Base-by-base conservation (phyloP, 2,113 vertebrate species). In the Budorcas taxicolor region DNA sequence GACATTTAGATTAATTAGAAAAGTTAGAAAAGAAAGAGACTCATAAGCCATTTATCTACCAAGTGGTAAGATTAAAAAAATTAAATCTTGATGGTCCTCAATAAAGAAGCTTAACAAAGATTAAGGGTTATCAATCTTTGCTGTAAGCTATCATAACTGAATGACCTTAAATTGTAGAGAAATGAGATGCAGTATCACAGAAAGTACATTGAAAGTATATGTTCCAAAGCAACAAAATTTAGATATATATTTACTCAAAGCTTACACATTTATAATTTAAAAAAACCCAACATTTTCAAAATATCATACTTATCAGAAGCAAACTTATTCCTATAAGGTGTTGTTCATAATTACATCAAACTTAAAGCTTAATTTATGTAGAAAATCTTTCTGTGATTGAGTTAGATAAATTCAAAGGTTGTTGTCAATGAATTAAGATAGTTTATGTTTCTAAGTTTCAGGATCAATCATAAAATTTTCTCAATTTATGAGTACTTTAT, bases 1-100 rank as follows among this genome's bases (percentile, higher is more conserved):
- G 97, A 87, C 94, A 98, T 97, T 97, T 90, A 96, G 53, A 98
- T 98, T 98, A 98, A 98, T 98, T 98, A 95, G 64, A 97, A 97
- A 98, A 98, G 80, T 95, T 97, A 31, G 10, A 74, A 94, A 74
- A 94, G 81, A 97, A 96, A 87, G 0, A 0, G 6, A 12, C 3
- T 97, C 80, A 87, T 87, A 94, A 98, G 47, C 85, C 95, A 91
- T 96, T 94, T 97, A 98, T 97, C 85, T 98, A 97, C 31, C 58
- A 13, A 53, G 71, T 74, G 96, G 7, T 95, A 97, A 97, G 86
- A 89, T 97, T 96, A 2, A 87, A 76, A 98, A 97, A 98, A 60
- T 94, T 95, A 98, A 98, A 98, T 98, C 97, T 92, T 80, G 89
- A 90, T 93, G 33, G 62, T 94, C 76, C 96, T 97, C 81, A 86